Conservation (phyloP, 2,113 vertebrate genomes). For the Hypocryptadius cinnamomeus region DNA sequence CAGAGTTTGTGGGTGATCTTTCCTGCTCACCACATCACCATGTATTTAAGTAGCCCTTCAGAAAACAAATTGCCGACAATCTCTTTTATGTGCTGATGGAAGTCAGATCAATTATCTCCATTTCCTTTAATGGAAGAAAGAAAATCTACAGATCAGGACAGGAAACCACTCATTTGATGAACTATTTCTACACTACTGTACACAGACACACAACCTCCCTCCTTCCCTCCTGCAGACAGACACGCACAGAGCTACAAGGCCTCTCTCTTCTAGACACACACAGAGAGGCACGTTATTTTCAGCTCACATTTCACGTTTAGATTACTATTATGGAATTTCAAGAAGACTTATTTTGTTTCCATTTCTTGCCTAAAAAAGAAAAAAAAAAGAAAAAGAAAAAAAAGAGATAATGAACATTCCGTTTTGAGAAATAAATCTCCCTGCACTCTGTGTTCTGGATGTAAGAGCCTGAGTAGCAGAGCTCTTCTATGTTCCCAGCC, state of each 20-base stretch:
- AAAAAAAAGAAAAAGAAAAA: not conserved
- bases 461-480: not conserved
- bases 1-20: not conserved
- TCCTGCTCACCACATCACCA: not conserved
- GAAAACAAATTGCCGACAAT: slow-evolving; percentile 18
- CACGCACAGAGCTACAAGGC: not conserved
- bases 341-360: not conserved
- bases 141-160: slow-evolving; percentile 31
- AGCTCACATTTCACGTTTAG: not conserved
- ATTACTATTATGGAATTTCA: not conserved
- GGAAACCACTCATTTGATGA: slow-evolving; percentile 54
- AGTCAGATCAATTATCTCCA: slow-evolving; percentile 48
- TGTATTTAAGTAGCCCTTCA: not conserved
- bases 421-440: not conserved
- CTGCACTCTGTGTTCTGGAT: not conserved
- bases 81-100: slow-evolving; percentile 33
- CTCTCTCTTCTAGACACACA: not conserved
- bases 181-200: slow-evolving; percentile 26
- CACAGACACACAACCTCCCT: not conserved
- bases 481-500: not conserved
- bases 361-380: not conserved
- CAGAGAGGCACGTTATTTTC: not conserved
- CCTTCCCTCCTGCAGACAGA: not conserved
- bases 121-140: slow-evolving; percentile 54
- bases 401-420: not conserved